Base-by-base conservation (phyloP, 1,140 invertebrate species). In the Rhagoletis pomonella region DNA sequence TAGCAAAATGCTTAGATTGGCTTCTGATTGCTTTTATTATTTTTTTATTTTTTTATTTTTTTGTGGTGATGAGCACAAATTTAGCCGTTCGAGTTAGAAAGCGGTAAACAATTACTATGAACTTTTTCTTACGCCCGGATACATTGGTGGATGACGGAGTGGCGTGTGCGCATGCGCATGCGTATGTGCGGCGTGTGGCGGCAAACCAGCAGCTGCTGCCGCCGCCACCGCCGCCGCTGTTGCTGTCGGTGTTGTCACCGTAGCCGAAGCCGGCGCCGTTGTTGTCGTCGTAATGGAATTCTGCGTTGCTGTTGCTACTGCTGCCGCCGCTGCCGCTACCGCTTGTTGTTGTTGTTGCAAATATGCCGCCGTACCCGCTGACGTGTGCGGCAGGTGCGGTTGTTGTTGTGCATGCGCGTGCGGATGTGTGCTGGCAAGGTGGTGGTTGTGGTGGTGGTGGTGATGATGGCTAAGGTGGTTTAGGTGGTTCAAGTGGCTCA, bases 101-200 rank as follows among this genome's bases (percentile, higher is more conserved):
- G 73, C 47, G 73, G 10, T 6, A 39, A n/a, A 42, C 19, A 67
- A 81, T 81, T 81, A 55, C 17, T 73, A 47, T 73, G 44, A 73
- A 73, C 17, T 81, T 29, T 81, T 29, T 81, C 91, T 92, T 92
- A 92, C 91, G 89, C 91, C 91, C 89, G 91, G 89, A 90, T 92
- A 92, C 90, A 92, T 89, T 87, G 91, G 91, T 88, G 91, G 91
- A 88, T 91, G 91, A 88, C 91, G 90, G 84, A 91, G 90, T 60
- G 89, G 86, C 58, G 84, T 44, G 10, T 60, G 87, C 58, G 87
- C 86, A n/a, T 60, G 87, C 58, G 87, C 86, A 73, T 59, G 86
- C 86, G 62, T 44, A 12, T 60, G 85, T 29, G 62, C 86, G 42
- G 62, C 42, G n/a, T 86, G 86, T 55, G 86, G 86, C 62, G 86